Evolutionary conservation across 2,797 vertebrate species (phyloP).

Genomic region (Propithecus deckenii): DNA sequence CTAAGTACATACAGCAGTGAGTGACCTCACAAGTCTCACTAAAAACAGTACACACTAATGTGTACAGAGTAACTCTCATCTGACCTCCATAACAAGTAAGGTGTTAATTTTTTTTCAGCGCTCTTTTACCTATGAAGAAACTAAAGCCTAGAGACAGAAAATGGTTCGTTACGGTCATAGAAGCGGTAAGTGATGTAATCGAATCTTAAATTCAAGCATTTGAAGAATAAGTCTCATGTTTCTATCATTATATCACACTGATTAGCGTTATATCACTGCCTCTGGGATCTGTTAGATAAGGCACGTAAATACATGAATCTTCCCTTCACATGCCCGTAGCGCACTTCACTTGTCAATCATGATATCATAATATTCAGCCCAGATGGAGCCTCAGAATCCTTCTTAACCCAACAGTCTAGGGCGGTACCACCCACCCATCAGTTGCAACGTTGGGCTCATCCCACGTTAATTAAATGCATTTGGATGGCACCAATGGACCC

Average conservation of each 20-base stretch:
- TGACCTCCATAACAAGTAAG: background rate
- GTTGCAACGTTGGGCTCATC: background rate
- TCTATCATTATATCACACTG: background rate
- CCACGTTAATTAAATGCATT: background rate
- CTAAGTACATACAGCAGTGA: background rate
- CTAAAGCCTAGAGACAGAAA: constrained; percentile 6
- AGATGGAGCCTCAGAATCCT: background rate
- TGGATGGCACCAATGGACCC: background rate
- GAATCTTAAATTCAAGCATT: constrained; percentile 21
- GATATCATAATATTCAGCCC: background rate
- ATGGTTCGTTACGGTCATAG: background rate
- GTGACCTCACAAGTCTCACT: background rate
- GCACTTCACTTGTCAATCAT: background rate
- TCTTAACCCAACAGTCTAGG: background rate
- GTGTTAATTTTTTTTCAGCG: background rate
- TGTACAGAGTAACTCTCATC: background rate
- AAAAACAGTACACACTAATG: background rate
- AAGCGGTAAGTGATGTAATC: background rate
- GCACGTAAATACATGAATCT: background rate
- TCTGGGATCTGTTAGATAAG: background rate
- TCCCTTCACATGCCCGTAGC: background rate
- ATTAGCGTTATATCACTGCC: background rate
- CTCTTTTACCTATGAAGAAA: background rate
- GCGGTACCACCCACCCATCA: background rate
- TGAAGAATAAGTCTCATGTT: background rate